Evolutionary conservation across 2,797 vertebrate species (phyloP), one percentile per base, ranked within the genome.

Genomic region (Pipistrellus kuhlii): DNA sequence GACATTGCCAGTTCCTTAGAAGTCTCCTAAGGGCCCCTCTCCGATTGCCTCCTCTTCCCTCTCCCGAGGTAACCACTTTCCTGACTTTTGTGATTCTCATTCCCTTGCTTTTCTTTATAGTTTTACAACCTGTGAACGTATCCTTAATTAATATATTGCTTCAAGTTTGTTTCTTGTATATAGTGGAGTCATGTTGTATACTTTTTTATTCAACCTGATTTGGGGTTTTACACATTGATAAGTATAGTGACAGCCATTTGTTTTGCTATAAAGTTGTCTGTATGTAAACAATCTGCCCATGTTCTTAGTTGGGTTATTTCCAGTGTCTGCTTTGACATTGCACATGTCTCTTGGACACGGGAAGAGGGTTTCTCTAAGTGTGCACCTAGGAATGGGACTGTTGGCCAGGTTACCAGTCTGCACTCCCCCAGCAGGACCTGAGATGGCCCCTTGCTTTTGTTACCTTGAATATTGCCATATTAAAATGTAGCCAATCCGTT

Each of bases 11-110:
- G 96, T 84, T 72, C 93, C 92, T 88, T 86, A 91, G 90, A 90
- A 23, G 83, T 76, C 95, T 95, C 76, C 94, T 76, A 35, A 90
- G 81, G 88, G 93, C 83, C 94, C 92, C 86, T 96, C 53, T 95
- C 94, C 41, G 55, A 84, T 95, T 90, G 93, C 91, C 77, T 91
- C 81, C 88, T 81, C 94, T 41, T 96, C 91, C 94, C 94, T 94
- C 93, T 94, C 96, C 91, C 53, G 53, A 88, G 95, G 90, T 83
- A 75, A 85, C 85, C 94, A 85, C 85, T 95, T 68, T 95, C 84
- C 85, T 93, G 66, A 92, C 90, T 93, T 91, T 86, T 93, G 85
- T 90, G 71, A 68, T 90, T 53, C 84, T 94, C 53, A 46, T 71
- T 85, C 83, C 78, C 89, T 83, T 83, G 87, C 84, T 76, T 96